These are phyloP conservation scores for Tragulus kanchil DNA, from an alignment of 2,113 vertebrate species.

Conservation along the genomic window DNA sequence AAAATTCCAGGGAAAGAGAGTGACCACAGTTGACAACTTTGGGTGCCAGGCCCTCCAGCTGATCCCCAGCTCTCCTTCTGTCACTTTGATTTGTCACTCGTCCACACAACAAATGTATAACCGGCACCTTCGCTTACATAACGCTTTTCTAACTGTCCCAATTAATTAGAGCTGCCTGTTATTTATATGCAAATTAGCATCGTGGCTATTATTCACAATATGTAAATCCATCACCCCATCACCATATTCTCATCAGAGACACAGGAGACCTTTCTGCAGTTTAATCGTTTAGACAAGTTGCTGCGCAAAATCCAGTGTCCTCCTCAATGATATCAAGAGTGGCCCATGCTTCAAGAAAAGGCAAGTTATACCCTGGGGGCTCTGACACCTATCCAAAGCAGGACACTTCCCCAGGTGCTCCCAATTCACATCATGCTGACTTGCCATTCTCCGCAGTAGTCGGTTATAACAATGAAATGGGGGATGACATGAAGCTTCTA, in stretches of 20 bases:
- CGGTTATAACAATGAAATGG: not conserved
- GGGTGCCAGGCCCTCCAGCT: not conserved
- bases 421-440: too few relatives aligned
- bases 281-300: not conserved
- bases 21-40: not conserved
- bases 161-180: not conserved
- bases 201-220: not conserved
- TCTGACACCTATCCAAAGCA: not conserved
- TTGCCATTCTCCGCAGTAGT: not conserved
- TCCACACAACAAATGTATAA: not conserved
- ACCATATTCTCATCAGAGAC: not conserved
- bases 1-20: not conserved
- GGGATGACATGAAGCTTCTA: not conserved
- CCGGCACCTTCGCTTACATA: not conserved
- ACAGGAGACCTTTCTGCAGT: not conserved
- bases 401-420: not conserved
- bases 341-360: not conserved
- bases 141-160: not conserved
- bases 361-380: too few relatives aligned
- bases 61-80: not conserved
- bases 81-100: not conserved
- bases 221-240: not conserved
- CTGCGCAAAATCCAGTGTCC: not conserved
- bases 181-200: not conserved
- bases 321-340: too few relatives aligned